Percentiles rank a stretch among this genome's conserved stretches.
phyloP scores from a whole-genome alignment of 2,797 vertebrate genomes.

The Hirundo rustica region DNA sequence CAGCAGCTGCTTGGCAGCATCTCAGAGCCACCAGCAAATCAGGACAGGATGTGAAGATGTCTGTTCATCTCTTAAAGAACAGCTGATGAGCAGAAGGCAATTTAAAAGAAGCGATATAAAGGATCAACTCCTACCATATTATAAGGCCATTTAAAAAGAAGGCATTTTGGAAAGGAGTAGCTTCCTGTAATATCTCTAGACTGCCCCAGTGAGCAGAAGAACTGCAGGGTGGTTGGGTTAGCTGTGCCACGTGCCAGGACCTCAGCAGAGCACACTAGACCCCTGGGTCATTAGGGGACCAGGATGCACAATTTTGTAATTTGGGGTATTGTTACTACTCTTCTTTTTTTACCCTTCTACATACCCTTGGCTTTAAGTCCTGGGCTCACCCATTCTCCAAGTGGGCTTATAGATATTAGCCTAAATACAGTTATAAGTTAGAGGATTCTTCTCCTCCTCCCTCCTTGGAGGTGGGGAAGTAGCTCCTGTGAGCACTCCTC shows the following conservation, averaged over 20 bases:
- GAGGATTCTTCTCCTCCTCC: background rate
- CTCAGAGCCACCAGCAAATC: background rate
- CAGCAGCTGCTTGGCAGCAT: background rate
- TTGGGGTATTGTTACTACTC: background rate
- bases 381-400: background rate
- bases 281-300: background rate
- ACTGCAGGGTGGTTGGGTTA: background rate
- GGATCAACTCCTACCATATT: conserved; percentile 15
- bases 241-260: background rate
- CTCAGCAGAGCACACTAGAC: background rate
- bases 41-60: background rate
- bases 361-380: background rate
- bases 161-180: background rate
- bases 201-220: background rate
- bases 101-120: conserved; percentile 28
- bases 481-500: background rate
- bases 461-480: background rate
- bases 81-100: conserved; percentile 52
- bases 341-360: background rate
- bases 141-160: background rate
- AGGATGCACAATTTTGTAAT: background rate
- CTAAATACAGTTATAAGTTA: background rate
- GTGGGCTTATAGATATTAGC: too few relatives aligned
- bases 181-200: background rate
- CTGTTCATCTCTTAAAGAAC: conserved; percentile 14